Base-by-base conservation (phyloP, 2,113 vertebrate genomes). In the Emydocephalus ijimae region DNA sequence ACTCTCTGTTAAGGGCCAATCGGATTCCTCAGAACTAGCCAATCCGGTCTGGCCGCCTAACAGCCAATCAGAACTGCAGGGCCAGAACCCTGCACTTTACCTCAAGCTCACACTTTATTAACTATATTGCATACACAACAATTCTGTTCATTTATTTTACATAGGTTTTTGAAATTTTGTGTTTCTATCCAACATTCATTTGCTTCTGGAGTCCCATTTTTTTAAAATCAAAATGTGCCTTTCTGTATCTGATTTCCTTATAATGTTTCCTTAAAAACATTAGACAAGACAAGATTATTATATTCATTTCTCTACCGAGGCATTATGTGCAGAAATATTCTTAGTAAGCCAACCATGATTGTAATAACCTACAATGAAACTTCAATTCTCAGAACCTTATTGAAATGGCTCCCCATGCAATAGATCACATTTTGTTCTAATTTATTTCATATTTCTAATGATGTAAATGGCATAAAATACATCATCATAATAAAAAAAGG, bases 251-350 rank as follows among this genome's bases (percentile, higher is more conserved):
- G 74, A 81, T 81, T 81, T 81, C 18, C 18, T 81, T 81, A 81
- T n/a, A 56, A 91, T 85, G 55, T 4, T 64, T 93, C 88, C 50
- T 90, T 86, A 92, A 91, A 90, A 43, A 3, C 43, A 43, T 43
- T 43, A 43, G 43, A 43, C 43, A 43, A 43, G 88, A 61, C 91
- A 92, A 94, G 3, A 48, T 20, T n/a, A 6, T 0, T 57, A 24
- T 52, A 91, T 90, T 90, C 59, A 64, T 50, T 64, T 69, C 29
- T 29, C 20, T 57, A 8, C 39, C 24, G n/a, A 11, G 50, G n/a
- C 24, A 23, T 50, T 85, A 52, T 15, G 10, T 74, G 11, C 34
- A 39, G 18, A 85, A 45, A 91, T 91, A 81, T 81, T 81, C 50
- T 81, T 54, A 85, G n/a, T 85, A 91, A 29, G 39, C 39, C 52